Evolutionary conservation across 2,797 vertebrate genomes (phyloP).

Genomic region (Arctocebus calabarensis): DNA sequence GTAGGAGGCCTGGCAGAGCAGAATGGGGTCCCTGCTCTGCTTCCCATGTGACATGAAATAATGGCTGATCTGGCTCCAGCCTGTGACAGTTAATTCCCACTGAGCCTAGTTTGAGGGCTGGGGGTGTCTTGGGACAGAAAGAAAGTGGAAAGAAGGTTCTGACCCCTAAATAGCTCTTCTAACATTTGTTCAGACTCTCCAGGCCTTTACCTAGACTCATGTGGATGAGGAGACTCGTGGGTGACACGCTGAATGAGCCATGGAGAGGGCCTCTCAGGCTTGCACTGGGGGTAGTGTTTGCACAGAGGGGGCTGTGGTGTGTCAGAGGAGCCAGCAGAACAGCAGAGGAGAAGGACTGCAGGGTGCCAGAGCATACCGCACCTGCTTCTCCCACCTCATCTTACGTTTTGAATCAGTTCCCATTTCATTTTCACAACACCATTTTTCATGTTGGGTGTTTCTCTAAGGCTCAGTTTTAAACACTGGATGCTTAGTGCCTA

Average conservation of each 20-base stretch:
- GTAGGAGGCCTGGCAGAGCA: background rate
- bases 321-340: too few species aligned
- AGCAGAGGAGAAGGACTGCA: accelerated
- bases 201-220: background rate
- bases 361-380: accelerated
- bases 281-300: accelerated
- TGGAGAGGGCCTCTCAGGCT: accelerated
- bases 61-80: background rate
- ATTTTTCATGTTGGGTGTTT: background rate
- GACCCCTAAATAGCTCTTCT: background rate
- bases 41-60: background rate
- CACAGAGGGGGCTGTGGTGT: background rate
- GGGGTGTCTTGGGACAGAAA: background rate
- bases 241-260: accelerated
- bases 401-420: background rate
- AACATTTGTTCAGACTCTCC: background rate
- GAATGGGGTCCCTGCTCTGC: background rate
- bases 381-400: accelerated
- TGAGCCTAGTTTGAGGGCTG: background rate
- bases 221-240: background rate
- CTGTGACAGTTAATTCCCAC: background rate
- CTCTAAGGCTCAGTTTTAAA: constrained; percentile 11
- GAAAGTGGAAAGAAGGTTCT: background rate
- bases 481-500: background rate
- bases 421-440: background rate